Evolutionary conservation across 2,113 vertebrate genomes (phyloP), one percentile per base, ranked within the genome.

Genomic region (Dromas ardeola): DNA sequence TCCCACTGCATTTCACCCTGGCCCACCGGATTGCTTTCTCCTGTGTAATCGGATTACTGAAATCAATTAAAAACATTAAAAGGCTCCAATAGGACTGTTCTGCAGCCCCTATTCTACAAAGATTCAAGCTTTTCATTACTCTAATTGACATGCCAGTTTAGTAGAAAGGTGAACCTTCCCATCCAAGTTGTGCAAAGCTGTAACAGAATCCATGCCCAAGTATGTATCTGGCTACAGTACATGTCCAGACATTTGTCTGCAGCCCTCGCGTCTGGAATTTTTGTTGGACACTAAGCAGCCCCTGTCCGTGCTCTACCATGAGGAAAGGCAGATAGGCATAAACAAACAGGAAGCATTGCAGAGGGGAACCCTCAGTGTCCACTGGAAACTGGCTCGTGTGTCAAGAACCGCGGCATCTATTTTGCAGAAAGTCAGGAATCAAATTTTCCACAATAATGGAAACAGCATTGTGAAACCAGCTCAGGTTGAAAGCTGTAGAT

Each of bases 241-340:
- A 82, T 95, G 93, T 78, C 94, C 94, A 95, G 96, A 96, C 93
- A 91, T 91, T 96, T 80, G 93, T 95, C 94, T 93, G 91, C 89
- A 95, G 67, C 82, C 86, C 84, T 95, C 10, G 1, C 0, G 45
- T 82, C 89, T 95, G 94, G 78, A 97, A 94, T 95, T 94, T 49
- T 55, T 77, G 77, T 66, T 94, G 94, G 94, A 93, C 78, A 71
- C 71, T 78, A 77, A 89, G 66, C 94, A 97, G 94, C 84, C 67
- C 74, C 89, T 50, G 87, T 73, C 87, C 11, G 3, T 96, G 71
- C 76, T 92, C 67, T 50, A 59, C 90, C 85, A 93, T 16, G 78
- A 89, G 69, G 53, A 82, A 95, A 97, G 63, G 85, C 78, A 93
- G 89, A 97, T 22, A 73, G 84, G 66, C 74, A 95, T 85, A 91